These are phyloP conservation scores for Urocitellus parryii DNA, from an alignment of 2,113 vertebrate genomes.

Conservation along the genomic window DNA sequence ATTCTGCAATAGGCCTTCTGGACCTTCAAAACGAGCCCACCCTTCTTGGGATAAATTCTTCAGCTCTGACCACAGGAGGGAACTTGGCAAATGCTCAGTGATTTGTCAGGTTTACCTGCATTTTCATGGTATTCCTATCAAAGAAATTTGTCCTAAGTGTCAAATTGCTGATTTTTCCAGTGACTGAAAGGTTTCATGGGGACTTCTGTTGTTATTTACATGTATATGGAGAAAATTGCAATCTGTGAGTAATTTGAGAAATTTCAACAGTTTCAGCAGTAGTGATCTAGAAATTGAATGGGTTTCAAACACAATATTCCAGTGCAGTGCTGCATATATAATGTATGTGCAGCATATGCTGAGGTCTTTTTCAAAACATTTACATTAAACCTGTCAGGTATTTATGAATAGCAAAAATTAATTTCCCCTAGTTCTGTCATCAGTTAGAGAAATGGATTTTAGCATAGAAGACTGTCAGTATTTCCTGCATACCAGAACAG, in stretches of 20 bases:
- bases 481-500: slow-evolving; percentile 87
- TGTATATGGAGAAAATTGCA: slow-evolving; percentile 85
- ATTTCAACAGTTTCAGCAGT: slow-evolving; percentile 83
- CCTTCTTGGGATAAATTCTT: slow-evolving; percentile 6
- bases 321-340: slow-evolving; percentile 86
- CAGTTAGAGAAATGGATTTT: slow-evolving; percentile 88
- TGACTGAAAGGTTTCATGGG: slow-evolving; percentile 81
- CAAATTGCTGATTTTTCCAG: slow-evolving; percentile 79
- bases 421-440: slow-evolving; percentile 90
- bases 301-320: slow-evolving; percentile 82
- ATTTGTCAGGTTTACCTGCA: slow-evolving; percentile 64
- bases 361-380: slow-evolving; percentile 92
- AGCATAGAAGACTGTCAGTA: slow-evolving; percentile 88
- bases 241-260: slow-evolving; percentile 85
- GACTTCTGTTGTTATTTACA: slow-evolving; percentile 83
- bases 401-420: slow-evolving; percentile 93
- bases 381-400: slow-evolving; percentile 91
- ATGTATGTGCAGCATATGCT: slow-evolving; percentile 88
- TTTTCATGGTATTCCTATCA: slow-evolving; percentile 79
- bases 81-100: slow-evolving; percentile 33
- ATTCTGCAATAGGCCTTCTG: neutral
- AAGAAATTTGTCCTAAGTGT: slow-evolving; percentile 79
- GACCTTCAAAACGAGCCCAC: neutral
- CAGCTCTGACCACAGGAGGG: slow-evolving; percentile 64
- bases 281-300: slow-evolving; percentile 83